A percentile compares a stretch with the other conserved stretches of the same genome.
Conservation (phyloP, 2,888 invertebrate species). For the Petrolisthes cinctipes region DNA sequence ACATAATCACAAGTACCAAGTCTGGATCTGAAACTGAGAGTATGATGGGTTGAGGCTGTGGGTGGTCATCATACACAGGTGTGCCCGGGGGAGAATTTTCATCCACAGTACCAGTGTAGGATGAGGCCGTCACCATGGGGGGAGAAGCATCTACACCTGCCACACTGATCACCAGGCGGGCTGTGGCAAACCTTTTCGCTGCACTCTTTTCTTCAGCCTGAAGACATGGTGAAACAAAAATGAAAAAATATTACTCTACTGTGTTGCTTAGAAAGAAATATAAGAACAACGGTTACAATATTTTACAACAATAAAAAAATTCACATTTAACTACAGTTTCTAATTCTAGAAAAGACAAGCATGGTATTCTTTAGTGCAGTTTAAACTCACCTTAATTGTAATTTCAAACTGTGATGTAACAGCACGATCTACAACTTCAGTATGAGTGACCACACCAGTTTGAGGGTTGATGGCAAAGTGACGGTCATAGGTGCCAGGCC, state of each 20-base stretch:
- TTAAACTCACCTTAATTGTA: constrained; percentile 78
- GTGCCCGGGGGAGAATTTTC: constrained; percentile 90
- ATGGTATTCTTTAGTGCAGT: no score
- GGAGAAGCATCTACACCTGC: constrained; percentile 89
- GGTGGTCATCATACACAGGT: constrained; percentile 77
- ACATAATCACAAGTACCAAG: constrained; percentile 75
- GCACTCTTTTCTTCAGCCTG: constrained; percentile 61
- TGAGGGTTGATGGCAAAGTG: constrained; percentile 87
- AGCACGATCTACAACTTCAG: constrained; percentile 83
- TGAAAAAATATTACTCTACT: background rate
- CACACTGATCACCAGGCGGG: constrained; percentile 84
- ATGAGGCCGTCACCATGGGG: constrained; percentile 77
- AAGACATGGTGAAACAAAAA: constrained; percentile 11
- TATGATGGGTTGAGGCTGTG: constrained; percentile 77
- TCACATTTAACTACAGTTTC: no score
- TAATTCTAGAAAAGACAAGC: no score
- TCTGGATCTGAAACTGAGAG: constrained; percentile 87
- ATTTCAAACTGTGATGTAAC: constrained; percentile 82
- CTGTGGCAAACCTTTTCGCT: constrained; percentile 37
- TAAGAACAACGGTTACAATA: constrained; percentile 4
- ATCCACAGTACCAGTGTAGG: constrained; percentile 75
- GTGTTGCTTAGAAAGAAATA: background rate
- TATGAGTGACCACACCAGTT: constrained; percentile 85
- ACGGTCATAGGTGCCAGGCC: constrained; percentile 81
- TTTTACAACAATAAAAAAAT: no score